phyloP scores from a whole-genome alignment of 2,888 invertebrate genomes.

The Neoscelio sp. region DNA sequence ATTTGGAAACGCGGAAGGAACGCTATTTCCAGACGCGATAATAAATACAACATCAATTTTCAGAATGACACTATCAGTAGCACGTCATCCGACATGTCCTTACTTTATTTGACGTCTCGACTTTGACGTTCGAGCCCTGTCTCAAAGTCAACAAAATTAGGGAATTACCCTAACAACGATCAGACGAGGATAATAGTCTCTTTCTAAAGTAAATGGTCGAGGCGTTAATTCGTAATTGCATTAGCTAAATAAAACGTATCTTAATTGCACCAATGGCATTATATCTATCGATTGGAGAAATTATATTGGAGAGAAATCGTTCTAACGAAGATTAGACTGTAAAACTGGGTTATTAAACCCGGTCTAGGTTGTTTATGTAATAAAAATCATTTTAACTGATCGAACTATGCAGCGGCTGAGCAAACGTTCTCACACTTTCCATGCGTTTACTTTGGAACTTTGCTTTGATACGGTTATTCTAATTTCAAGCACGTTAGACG shows the following conservation, averaged over 20 bases:
- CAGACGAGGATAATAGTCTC: too few relatives aligned
- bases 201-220: too few relatives aligned
- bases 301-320: conserved; percentile 55
- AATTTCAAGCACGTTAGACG: too few relatives aligned
- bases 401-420: conserved; percentile 5
- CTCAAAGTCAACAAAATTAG: too few relatives aligned
- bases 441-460: too few relatives aligned
- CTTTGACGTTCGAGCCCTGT: too few relatives aligned
- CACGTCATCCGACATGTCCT: too few relatives aligned
- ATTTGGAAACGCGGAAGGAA: conserved; percentile 46
- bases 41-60: conserved; percentile 24
- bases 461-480: too few relatives aligned
- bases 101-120: too few relatives aligned
- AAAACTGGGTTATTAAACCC: conserved; percentile 61
- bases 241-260: conserved; percentile 36
- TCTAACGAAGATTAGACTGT: conserved; percentile 48
- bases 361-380: conserved; percentile 58
- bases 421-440: conserved; percentile 47
- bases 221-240: conserved; percentile 37
- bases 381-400: conserved; percentile 36
- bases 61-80: too few relatives aligned
- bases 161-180: too few relatives aligned
- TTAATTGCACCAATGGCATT: conserved; percentile 33
- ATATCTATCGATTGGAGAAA: conserved; percentile 50
- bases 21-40: conserved; percentile 13